phyloP scores from a whole-genome alignment of 2,888 invertebrate species.

The Oligia latruncula region DNA sequence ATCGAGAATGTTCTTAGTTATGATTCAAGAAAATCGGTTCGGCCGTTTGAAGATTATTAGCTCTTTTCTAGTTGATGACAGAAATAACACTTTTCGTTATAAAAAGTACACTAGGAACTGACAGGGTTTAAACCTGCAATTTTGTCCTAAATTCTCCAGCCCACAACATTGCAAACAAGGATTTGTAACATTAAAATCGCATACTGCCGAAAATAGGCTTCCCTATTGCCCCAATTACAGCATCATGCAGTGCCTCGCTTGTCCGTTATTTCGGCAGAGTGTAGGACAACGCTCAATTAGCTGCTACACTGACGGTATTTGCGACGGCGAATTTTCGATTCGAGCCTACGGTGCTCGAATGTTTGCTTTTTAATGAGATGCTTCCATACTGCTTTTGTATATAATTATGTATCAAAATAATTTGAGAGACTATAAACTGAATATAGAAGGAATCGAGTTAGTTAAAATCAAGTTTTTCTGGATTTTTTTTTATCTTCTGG shows the following conservation, averaged over 20 bases:
- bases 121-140: background rate
- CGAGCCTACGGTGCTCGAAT: slow-evolving; percentile 30
- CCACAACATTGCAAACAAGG: background rate
- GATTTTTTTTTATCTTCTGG: too few relatives aligned
- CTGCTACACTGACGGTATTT: slow-evolving; percentile 42
- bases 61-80: background rate
- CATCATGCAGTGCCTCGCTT: slow-evolving; percentile 26
- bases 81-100: too few relatives aligned
- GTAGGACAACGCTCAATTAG: slow-evolving; percentile 50
- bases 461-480: too few relatives aligned
- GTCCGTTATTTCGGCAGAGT: slow-evolving; percentile 41
- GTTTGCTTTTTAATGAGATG: slow-evolving; percentile 3
- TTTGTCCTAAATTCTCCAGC: background rate
- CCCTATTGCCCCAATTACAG: slow-evolving; percentile 32
- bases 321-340: slow-evolving; percentile 34
- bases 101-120: background rate
- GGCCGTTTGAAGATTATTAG: too few relatives aligned
- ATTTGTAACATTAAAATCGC: slow-evolving; percentile 23
- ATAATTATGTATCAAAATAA: background rate
- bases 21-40: too few relatives aligned
- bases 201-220: slow-evolving; percentile 23
- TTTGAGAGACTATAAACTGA: too few relatives aligned
- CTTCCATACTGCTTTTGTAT: background rate
- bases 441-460: too few relatives aligned
- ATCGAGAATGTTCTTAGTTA: too few relatives aligned